Evolutionary conservation across 2,113 vertebrate genomes (phyloP), one percentile per base, ranked within the genome.

Genomic region (Hyla sarda): DNA sequence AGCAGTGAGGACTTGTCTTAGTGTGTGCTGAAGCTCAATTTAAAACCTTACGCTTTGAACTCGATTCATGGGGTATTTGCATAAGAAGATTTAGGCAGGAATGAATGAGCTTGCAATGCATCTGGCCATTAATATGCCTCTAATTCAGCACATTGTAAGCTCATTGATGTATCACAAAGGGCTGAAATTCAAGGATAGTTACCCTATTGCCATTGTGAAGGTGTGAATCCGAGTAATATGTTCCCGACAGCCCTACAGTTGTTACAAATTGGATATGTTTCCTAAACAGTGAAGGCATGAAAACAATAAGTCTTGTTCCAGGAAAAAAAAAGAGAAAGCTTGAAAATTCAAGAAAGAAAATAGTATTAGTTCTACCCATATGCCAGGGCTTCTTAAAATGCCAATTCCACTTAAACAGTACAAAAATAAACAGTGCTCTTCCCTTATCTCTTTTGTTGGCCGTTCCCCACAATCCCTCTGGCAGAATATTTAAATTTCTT

Each of bases 61-160:
- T 96, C 95, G 95, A 99, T 98, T 98, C 97, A 98, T 98, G 96
- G 96, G 88, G 94, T 96, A 98, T 99, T 99, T 99, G 97, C 98
- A 99, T 99, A 99, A 99, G 97, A 96, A 99, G 98, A 99, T 99
- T 99, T 98, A 96, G 93, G 91, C 69, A 92, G 87, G 91, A 94
- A 95, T 97, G 96, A 98, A 98, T 97, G 95, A 95, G 94, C 88
- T 90, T 94, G 93, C 94, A 95, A 93, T 96, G 95, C 96, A 95
- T 96, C 96, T 96, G 96, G 95, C 96, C 97, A 98, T 99, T 99
- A 98, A 98, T 98, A 99, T 99, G 97, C 97, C 93, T 97, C 97
- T 99, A 99, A 99, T 99, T 97, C 97, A 96, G 96, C 96, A 96
- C 96, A 99, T 96, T 99, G 97, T 98, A 98, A 99, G 96, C 97